Conservation (phyloP, 2,888 invertebrate genomes). For the Chromoteleia sp. region DNA sequence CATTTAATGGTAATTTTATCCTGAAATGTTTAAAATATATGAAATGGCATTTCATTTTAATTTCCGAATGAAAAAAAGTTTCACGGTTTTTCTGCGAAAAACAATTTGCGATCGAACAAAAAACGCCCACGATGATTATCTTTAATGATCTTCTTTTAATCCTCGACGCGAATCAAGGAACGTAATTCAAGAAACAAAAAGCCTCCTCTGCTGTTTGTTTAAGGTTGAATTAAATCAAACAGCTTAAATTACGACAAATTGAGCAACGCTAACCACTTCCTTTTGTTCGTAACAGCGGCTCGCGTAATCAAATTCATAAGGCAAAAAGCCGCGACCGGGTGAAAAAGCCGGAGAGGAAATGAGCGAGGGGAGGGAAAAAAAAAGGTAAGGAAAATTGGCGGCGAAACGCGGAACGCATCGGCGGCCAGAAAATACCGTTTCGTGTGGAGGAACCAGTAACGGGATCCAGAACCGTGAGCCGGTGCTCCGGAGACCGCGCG, state of each 20-base stretch:
- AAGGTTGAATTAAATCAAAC: conserved; percentile 16
- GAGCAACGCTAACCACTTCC: conserved; percentile 37
- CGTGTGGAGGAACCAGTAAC: conserved; percentile 54
- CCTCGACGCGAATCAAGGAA: not conserved
- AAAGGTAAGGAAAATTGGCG: conserved; percentile 50
- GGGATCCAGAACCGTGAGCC: conserved; percentile 45
- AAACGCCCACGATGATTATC: conserved; percentile 14
- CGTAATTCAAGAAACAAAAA: not conserved
- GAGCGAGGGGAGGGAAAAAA: conserved; percentile 32
- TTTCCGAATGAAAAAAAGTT: conserved; percentile 10
- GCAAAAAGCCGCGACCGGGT: conserved; percentile 15
- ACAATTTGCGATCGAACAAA: not conserved
- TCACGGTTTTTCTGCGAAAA: not conserved
- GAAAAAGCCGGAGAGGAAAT: conserved; percentile 41
- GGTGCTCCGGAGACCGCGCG: conserved; percentile 33
- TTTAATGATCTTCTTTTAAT: conserved; percentile 12
- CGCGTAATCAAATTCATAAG: conserved; percentile 45
- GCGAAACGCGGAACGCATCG: conserved; percentile 38
- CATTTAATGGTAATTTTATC: no score
- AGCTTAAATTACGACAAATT: conserved; percentile 33
- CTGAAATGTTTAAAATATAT: no score
- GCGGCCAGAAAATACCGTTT: conserved; percentile 53
- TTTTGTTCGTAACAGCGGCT: conserved; percentile 21
- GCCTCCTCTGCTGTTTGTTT: conserved; percentile 11
- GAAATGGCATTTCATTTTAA: not conserved